A percentile compares a stretch with the other conserved stretches of the same genome.
These are phyloP conservation scores for Heliconius hewitsoni DNA, from an alignment of 1,140 invertebrate species.

Conservation along the genomic window DNA sequence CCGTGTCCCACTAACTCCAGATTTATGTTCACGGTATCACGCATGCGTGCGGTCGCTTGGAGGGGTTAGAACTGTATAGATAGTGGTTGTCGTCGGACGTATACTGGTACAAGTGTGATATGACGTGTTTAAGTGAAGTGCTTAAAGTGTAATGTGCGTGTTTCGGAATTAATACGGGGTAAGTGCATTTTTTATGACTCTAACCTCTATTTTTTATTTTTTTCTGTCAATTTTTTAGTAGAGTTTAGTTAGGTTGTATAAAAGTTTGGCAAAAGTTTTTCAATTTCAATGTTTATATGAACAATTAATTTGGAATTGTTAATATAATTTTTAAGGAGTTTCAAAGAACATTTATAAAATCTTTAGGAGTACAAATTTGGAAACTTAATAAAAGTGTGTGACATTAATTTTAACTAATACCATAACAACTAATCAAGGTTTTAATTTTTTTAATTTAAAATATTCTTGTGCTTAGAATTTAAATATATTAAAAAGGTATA, in stretches of 20 bases:
- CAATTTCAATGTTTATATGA: background rate
- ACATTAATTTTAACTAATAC: background rate
- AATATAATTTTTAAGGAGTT: background rate
- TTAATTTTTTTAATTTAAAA: no score
- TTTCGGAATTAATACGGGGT: conserved; percentile 14
- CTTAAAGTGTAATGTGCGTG: conserved; percentile 8
- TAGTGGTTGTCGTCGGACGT: background rate
- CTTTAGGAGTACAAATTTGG: background rate
- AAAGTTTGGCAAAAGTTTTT: background rate
- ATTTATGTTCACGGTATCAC: conserved; percentile 1
- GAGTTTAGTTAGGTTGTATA: background rate
- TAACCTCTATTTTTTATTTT: background rate
- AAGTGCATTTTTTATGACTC: background rate
- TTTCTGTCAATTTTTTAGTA: background rate
- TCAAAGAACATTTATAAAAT: background rate
- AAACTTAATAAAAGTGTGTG: background rate
- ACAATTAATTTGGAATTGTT: background rate
- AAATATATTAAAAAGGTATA: no score
- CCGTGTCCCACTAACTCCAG: background rate
- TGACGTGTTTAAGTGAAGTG: conserved; percentile 11
- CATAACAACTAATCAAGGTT: background rate
- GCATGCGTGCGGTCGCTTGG: conserved; percentile 6
- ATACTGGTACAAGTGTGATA: background rate
- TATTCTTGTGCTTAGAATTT: no score
- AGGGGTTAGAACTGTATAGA: conserved; percentile 8